Base-by-base conservation (phyloP, 2,797 vertebrate genomes). In the Aulostomus chinensis region DNA sequence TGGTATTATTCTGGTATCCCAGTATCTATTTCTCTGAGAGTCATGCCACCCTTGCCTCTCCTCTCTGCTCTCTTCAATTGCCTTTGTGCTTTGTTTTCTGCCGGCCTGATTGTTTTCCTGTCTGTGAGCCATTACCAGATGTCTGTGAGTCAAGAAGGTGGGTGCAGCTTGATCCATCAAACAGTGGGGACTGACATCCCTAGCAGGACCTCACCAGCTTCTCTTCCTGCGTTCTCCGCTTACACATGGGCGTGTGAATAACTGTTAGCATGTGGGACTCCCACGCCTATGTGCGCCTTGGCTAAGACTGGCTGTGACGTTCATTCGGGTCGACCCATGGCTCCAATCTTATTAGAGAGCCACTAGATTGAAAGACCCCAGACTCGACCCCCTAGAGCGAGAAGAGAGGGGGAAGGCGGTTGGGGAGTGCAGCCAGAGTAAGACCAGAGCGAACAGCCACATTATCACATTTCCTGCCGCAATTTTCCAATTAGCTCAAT, bases 391-490 rank as follows among this genome's bases (percentile, higher is more conserved):
- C 31, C 0, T n/a, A 74, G 73, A 76, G 53, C 0, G 1, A 39
- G 38, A 46, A 35, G 54, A 46, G 37, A 58, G 20, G 25, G 4
- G 34, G 21, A 28, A 54, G 52, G 45, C 4, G 1, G 43, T 17
- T 7, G 28, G 10, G 14, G 17, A 41, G 51, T 10, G 51, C 53
- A 62, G 65, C 53, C 48, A 5, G 69, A 75, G 66, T 65, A 26
- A 54, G 55, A 73, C 58, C 56, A 43, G 55, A 68, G 58, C 9
- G 50, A 77, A 52, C 69, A 72, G 59, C 75, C 73, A 76, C 75
- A 85, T 87, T 83, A 84, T 78, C 83, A 79, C 77, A 81, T 84
- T 89, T 86, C 85, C 85, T 84, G 68, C 41, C 24, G 51, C 81
- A 80, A 76, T 81, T 85, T 86, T 86, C 78, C 86, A 84, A 87